Conservation (phyloP, 2,113 vertebrate genomes). For the Butorides virescens region DNA sequence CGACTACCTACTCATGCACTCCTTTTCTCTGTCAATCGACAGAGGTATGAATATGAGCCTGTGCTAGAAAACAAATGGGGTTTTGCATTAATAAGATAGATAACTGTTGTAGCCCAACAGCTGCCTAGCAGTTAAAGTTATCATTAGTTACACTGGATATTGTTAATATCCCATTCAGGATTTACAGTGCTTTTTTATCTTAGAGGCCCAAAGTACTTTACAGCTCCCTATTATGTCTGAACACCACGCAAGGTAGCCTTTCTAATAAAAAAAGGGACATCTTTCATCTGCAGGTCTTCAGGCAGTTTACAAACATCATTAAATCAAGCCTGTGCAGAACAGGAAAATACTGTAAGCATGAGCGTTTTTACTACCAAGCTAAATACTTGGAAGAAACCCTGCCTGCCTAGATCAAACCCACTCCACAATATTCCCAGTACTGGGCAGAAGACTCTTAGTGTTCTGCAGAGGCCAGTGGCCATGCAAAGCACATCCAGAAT, state of each 20-base stretch:
- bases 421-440: not conserved
- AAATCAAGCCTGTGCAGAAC: not conserved
- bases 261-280: not conserved
- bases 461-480: fast-evolving
- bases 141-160: not conserved
- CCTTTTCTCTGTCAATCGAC: fast-evolving
- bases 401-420: not conserved
- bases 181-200: not conserved
- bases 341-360: not conserved
- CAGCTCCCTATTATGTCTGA: not conserved
- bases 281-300: not conserved
- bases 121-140: not conserved
- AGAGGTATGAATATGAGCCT: not conserved
- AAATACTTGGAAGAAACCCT: not conserved
- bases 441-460: not conserved
- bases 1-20: not conserved
- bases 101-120: not conserved
- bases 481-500: not conserved
- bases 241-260: not conserved
- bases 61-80: not conserved
- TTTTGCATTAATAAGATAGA: not conserved
- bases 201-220: not conserved
- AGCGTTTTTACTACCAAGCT: not conserved
- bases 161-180: not conserved
- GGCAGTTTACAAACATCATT: not conserved